A percentile compares a stretch with the other conserved stretches of the same genome.
Conservation (phyloP, 2,888 invertebrate species). For the Homarus gammarus region DNA sequence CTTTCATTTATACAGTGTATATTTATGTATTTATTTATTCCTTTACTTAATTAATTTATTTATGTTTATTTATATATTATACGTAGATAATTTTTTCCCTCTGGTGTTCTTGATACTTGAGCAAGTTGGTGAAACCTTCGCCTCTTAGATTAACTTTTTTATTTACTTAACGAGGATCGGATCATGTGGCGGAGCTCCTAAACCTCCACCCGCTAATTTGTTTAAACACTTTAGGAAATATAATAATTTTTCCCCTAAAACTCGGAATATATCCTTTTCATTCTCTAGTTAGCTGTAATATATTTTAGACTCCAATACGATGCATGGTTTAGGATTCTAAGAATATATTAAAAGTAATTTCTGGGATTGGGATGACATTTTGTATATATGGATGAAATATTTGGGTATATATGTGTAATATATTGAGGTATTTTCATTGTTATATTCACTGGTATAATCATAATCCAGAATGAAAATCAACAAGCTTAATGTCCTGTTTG, state of each 20-base stretch:
- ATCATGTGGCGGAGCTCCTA: constrained; percentile 26
- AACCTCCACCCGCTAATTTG: constrained; percentile 30
- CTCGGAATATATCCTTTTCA: not conserved
- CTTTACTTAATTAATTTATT: too few species aligned
- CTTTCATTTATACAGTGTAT: not conserved
- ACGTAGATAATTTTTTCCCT: too few species aligned
- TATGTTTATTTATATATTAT: too few species aligned
- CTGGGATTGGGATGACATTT: too few species aligned
- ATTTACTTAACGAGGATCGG: constrained; percentile 38
- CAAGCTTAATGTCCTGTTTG: too few species aligned
- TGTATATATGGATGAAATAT: too few species aligned
- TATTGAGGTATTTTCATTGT: too few species aligned
- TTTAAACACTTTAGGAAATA: constrained; percentile 21
- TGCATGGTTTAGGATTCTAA: not conserved
- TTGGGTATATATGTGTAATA: too few species aligned
- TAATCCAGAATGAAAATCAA: too few species aligned
- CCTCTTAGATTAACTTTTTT: constrained; percentile 36
- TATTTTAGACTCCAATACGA: not conserved
- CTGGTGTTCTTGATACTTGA: not conserved
- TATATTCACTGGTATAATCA: too few species aligned
- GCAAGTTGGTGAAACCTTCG: constrained; percentile 19
- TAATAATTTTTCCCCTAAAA: not conserved
- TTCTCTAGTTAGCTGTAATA: not conserved
- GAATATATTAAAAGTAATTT: too few species aligned
- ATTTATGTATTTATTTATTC: not conserved